Conservation (phyloP, 53 echinoderm and acorn worm genomes). For the Arbacia lixula region DNA sequence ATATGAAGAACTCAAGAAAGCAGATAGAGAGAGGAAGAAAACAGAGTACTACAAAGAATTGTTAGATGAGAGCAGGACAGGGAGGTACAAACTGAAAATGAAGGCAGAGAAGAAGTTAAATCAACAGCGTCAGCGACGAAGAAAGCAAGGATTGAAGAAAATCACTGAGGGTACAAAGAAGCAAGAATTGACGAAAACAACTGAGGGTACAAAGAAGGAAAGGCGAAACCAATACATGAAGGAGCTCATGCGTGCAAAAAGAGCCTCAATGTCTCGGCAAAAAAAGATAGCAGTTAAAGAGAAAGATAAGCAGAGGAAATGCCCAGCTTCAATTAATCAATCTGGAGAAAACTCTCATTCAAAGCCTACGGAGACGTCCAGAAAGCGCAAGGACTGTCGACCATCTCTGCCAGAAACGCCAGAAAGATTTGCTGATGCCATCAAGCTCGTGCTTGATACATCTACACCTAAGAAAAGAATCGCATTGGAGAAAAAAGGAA, state of each 20-base stretch:
- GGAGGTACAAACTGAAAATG: no score
- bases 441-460: neutral
- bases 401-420: neutral
- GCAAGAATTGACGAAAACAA: no score
- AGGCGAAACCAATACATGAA: neutral
- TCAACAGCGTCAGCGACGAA: no score
- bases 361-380: neutral
- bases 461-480: neutral
- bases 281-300: neutral
- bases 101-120: no score
- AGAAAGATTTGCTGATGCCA: neutral
- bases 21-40: no score
- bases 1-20: no score
- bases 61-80: no score
- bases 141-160: no score
- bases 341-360: neutral
- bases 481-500: neutral
- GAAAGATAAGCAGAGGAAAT: neutral
- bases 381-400: neutral
- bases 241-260: neutral
- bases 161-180: no score
- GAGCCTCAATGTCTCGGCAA: neutral
- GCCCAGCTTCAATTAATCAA: neutral
- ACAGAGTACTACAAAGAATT: no score
- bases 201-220: no score